Evolutionary conservation across 2,888 invertebrate species (phyloP).

Genomic region (Drosophila trichaetosa): DNA sequence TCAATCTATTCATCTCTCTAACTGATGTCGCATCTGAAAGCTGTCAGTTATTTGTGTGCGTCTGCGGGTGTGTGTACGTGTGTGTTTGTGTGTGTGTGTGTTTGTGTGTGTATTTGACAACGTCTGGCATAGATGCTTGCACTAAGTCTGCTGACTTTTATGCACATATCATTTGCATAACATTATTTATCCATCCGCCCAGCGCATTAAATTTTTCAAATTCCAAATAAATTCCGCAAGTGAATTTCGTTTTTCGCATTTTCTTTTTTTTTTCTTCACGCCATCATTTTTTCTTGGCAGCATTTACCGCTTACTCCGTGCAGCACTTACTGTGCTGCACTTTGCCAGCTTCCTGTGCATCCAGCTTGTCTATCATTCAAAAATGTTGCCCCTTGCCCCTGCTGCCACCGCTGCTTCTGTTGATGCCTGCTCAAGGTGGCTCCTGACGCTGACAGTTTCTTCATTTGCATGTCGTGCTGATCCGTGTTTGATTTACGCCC

Average conservation of each 20-base stretch:
- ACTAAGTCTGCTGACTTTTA: slow-evolving; percentile 74
- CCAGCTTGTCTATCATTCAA: slow-evolving; percentile 27
- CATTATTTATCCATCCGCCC: slow-evolving; percentile 75
- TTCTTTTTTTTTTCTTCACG: slow-evolving; percentile 49
- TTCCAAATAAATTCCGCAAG: slow-evolving; percentile 74
- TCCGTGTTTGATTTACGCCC: slow-evolving; percentile 69
- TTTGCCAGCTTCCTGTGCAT: slow-evolving; percentile 49
- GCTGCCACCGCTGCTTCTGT: slow-evolving; percentile 20
- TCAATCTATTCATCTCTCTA: slow-evolving; percentile 78
- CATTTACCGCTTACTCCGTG: not conserved
- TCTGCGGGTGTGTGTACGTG: slow-evolving; percentile 19
- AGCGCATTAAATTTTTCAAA: slow-evolving; percentile 70
- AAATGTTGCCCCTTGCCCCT: not conserved
- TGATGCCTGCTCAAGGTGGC: slow-evolving; percentile 33
- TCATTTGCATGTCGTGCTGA: slow-evolving; percentile 67
- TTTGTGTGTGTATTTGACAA: slow-evolving; percentile 7
- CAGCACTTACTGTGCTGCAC: slow-evolving; percentile 59
- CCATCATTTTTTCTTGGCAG: slow-evolving; percentile 42
- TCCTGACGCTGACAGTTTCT: slow-evolving; percentile 67
- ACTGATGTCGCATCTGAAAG: slow-evolving; percentile 77
- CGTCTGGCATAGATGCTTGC: slow-evolving; percentile 1
- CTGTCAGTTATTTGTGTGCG: slow-evolving; percentile 63
- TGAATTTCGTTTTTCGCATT: slow-evolving; percentile 65
- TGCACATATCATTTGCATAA: slow-evolving; percentile 84
- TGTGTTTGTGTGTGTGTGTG: slow-evolving; percentile 22